These are phyloP conservation scores for Platichthys flesus DNA, from an alignment of 2,113 vertebrate genomes.

Conservation along the genomic window DNA sequence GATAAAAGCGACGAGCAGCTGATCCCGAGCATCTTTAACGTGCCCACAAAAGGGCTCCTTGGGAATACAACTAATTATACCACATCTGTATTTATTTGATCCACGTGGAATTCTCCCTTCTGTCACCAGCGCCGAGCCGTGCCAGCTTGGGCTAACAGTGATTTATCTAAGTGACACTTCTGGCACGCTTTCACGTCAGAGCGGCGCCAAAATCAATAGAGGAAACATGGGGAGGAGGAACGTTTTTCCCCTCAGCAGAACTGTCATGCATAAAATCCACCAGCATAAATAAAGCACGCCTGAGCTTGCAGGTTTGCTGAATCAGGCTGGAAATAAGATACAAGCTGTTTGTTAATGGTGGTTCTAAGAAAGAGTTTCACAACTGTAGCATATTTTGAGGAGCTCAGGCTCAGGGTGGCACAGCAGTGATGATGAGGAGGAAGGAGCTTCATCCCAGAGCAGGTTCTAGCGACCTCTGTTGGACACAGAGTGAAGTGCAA, in stretches of 20 bases:
- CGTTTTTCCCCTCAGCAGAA: conserved; percentile 70
- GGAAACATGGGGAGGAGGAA: conserved; percentile 74
- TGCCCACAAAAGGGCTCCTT: conserved; percentile 86
- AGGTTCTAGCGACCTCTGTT: conserved; percentile 73
- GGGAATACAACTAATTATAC: conserved; percentile 98
- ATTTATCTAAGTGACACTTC: conserved; percentile 93
- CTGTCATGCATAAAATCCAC: conserved; percentile 65
- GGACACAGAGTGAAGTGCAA: conserved; percentile 48
- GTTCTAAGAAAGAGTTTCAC: conserved; percentile 56
- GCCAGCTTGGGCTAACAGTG: conserved; percentile 91
- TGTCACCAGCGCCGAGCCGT: conserved; percentile 89
- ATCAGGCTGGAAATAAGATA: conserved; percentile 66
- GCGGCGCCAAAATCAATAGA: conserved; percentile 88
- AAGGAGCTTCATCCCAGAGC: conserved; percentile 40
- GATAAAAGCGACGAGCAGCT: conserved; percentile 92
- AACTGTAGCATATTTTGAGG: conserved; percentile 40
- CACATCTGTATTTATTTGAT: conserved; percentile 99
- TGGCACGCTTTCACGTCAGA: conserved; percentile 88
- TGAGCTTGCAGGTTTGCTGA: conserved; percentile 68
- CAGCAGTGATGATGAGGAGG: conserved; percentile 7
- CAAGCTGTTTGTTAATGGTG: conserved; percentile 68
- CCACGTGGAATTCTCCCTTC: conserved; percentile 94
- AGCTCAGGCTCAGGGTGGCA: conserved; percentile 12
- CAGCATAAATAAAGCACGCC: conserved; percentile 68
- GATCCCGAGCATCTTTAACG: conserved; percentile 94